Evolutionary conservation across 92 coral and sea anemone species (phyloP).

Genomic region (Umimayanthus kanabou): DNA sequence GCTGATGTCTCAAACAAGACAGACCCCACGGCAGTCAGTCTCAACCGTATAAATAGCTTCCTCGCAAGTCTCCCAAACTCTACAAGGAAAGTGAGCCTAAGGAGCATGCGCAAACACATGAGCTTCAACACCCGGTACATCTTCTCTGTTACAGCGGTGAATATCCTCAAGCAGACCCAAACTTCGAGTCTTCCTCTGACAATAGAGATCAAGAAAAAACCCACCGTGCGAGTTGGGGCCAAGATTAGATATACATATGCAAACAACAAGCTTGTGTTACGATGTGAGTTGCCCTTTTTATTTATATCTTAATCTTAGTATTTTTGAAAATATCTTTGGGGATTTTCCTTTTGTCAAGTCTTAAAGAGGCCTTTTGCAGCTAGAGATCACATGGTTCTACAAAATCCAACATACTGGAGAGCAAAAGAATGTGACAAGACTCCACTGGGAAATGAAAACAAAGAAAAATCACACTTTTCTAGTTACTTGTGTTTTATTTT

Average conservation of each 20-base stretch:
- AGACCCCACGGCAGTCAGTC: background rate
- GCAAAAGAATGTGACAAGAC: no score
- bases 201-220: background rate
- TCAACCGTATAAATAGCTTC: background rate
- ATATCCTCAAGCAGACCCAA: background rate
- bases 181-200: background rate
- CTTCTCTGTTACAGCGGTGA: constrained; percentile 6
- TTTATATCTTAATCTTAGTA: background rate
- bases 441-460: no score
- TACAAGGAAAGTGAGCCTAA: background rate
- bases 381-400: no score
- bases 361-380: no score
- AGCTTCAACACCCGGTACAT: background rate
- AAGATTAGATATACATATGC: background rate
- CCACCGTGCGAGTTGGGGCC: background rate
- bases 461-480: no score
- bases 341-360: no score
- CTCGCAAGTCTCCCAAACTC: background rate
- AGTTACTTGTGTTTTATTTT: no score
- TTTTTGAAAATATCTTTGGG: no score
- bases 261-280: constrained; percentile 2
- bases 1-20: background rate
- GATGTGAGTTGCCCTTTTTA: background rate
- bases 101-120: background rate
- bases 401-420: no score